Conservation (phyloP, 2,113 vertebrate genomes). For the Pao palembangensis region DNA sequence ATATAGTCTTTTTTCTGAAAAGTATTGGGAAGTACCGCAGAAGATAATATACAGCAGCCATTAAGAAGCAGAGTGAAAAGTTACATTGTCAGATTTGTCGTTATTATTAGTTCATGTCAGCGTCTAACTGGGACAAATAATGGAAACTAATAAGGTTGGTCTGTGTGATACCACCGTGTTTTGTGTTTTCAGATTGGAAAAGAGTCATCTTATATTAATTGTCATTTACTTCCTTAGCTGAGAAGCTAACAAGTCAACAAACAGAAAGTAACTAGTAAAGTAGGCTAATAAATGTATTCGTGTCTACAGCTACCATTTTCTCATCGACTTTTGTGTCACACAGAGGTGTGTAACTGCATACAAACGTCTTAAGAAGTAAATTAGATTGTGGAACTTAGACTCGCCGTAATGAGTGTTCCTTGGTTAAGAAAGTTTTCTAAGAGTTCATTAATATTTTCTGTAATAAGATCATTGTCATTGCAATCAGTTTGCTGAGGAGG, state of each 20-base stretch:
- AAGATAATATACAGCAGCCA: neutral
- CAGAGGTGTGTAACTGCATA: too few species aligned
- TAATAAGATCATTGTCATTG: neutral
- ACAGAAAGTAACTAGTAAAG: constrained; percentile 19
- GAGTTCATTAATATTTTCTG: neutral
- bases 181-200: neutral
- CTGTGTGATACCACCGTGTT: neutral
- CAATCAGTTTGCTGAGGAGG: constrained; percentile 42
- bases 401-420: neutral
- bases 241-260: constrained; percentile 38
- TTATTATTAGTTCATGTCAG: constrained; percentile 65
- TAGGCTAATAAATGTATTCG: neutral
- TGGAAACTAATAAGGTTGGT: constrained; percentile 73
- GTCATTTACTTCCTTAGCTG: constrained; percentile 44
- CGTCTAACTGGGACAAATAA: constrained; percentile 64
- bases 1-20: too few species aligned
- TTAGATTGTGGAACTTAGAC: too few species aligned
- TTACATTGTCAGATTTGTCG: constrained; percentile 62
- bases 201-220: neutral
- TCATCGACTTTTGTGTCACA: too few species aligned
- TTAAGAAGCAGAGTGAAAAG: neutral
- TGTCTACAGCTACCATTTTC: too few species aligned
- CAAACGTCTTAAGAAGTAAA: too few species aligned
- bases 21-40: too few species aligned
- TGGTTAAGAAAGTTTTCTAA: too few species aligned